Evolutionary conservation across 92 coral and sea anemone genomes (phyloP), one percentile per base, ranked within the genome.

Genomic region (Epizoanthus stellaris): DNA sequence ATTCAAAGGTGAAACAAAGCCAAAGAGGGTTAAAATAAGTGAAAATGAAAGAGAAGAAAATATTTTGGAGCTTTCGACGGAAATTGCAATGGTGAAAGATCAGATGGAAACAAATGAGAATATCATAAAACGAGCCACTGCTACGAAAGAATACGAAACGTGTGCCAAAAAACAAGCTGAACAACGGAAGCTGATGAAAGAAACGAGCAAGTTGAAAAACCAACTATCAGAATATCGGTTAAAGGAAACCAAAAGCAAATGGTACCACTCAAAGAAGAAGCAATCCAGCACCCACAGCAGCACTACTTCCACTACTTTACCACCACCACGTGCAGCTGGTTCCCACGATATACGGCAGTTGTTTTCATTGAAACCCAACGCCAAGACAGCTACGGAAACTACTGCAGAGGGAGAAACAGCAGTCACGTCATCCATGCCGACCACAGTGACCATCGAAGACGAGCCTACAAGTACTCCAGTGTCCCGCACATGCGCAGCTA

Each of bases 11-110:
- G 82, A 40, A 16, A 30, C 68, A 56, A 76, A 86, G 19, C 83
- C 88, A 67, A 86, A 90, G 67, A 75, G 93, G 63, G 42, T 74
- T 52, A 90, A 90, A 71, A 67, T 73, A 20, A 86, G 90, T 62
- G 45, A 54, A 19, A 85, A 86, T 11, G 93, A 86, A 2, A 86
- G 90, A 80, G 87, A 89, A 75, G 81, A 83, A 15, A 71, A 85
- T 67, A 67, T 82, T 58, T 43, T 47, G 60, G 76, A 76, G 66
- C 19, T 89, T 17, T 89, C 92, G 16, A 39, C 77, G 21, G 86
- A 89, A 77, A 79, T 89, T 34, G 87, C 75, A 67, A 67, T 89
- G 87, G 71, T 89, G 6, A 80, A 71, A 45, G n/a, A 80, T 45
- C 92, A 89, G 39, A 85, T 89, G 54, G 40, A 80, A 39, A 69